Evolutionary conservation across 2,113 vertebrate genomes (phyloP), one percentile per base, ranked within the genome.

Genomic region (Ptilonorhynchus violaceus): DNA sequence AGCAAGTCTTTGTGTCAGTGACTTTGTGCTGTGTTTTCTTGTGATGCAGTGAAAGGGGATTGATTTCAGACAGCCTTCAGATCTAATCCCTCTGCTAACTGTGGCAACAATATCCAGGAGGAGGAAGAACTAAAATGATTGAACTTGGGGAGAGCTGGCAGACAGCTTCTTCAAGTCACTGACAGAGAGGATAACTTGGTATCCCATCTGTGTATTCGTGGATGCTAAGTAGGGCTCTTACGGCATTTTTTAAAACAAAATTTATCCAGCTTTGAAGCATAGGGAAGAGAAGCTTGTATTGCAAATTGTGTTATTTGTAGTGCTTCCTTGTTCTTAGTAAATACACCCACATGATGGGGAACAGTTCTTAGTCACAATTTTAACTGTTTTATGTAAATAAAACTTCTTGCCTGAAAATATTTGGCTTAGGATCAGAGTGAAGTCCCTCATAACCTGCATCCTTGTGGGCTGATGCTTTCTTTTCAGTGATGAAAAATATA

Each of bases 361-460:
- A 78, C 69, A 92, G 89, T 92, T 95, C 94, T 91, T 92, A 77
- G 91, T 97, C 96, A 97, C 79, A 95, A 49, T 94, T 94, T 97
- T 94, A 94, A 96, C 73, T 35, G 67, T 94, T 98, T 97, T 97
- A 94, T 96, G 68, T 98, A 98, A 98, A 96, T 97, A 97, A 94
- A 97, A 95, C 87, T 97, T 84, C 89, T 94, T 96, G 94, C 94
- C 95, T 98, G 78, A 95, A 97, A 97, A 93, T 96, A 94, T 79
- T 97, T 98, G 97, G 96, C 97, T 90, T 56, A 35, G 83, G 97
- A 97, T 98, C 97, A 98, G 96, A 98, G 96, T 87, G 69, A 82
- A 97, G 91, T 97, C 88, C 90, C 89, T 97, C 96, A 63, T 96
- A 95, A 98, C 96, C 96, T 98, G 94, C 86, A 92, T 98, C 82